phyloP scores from a whole-genome alignment of 2,113 vertebrate genomes.

The Oncorhynchus mykiss region DNA sequence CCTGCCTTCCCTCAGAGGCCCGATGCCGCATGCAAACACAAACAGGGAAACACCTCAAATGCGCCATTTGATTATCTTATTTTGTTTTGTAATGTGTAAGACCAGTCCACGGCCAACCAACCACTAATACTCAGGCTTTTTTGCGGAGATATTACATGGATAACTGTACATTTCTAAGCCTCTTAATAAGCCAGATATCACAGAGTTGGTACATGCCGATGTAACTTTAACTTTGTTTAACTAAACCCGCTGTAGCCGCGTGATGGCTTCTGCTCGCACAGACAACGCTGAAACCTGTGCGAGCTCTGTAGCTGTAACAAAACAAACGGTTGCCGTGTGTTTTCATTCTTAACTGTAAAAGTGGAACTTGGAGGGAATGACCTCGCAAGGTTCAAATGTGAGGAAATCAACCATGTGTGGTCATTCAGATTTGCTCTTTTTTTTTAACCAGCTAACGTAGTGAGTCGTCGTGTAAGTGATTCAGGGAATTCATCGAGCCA shows the following conservation, averaged over 20 bases:
- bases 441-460: constrained; percentile 30
- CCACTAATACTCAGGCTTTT: not conserved
- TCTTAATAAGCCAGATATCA: constrained; percentile 48
- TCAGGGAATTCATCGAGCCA: constrained; percentile 31
- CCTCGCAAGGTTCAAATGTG: not conserved
- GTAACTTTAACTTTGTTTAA: constrained; percentile 12
- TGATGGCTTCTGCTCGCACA: constrained; percentile 10
- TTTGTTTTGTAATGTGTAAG: not conserved
- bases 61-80: not conserved
- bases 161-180: constrained; percentile 34
- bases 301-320: constrained; percentile 39
- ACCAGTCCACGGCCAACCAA: not conserved
- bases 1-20: constrained; percentile 3
- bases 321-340: not conserved
- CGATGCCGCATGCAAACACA: not conserved
- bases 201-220: constrained; percentile 28
- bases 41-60: not conserved
- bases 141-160: constrained; percentile 1
- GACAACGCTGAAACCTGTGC: constrained; percentile 22
- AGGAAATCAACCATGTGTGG: constrained; percentile 25
- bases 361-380: constrained; percentile 15
- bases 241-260: constrained; percentile 10
- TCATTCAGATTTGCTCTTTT: constrained; percentile 43
- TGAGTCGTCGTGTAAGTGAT: constrained; percentile 48
- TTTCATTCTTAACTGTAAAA: constrained; percentile 26